phyloP scores from a whole-genome alignment of 2,797 vertebrate genomes.

The Otolemur crassicaudatus region DNA sequence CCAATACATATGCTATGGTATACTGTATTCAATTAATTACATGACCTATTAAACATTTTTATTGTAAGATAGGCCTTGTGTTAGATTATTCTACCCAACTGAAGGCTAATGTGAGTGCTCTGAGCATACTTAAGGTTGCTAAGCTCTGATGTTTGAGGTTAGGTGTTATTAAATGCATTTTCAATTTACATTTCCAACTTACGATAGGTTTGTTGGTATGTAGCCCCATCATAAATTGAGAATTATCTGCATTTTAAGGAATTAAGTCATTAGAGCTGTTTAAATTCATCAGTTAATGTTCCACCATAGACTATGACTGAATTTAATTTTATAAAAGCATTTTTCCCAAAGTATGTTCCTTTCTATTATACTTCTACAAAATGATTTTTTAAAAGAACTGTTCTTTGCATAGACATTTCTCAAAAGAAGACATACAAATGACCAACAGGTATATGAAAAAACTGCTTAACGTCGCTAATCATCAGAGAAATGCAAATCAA shows the following conservation, averaged over 20 bases:
- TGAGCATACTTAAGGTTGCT: background rate
- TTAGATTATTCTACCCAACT: background rate
- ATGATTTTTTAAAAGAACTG: background rate
- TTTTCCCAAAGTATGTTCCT: background rate
- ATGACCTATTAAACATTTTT: background rate
- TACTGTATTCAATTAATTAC: background rate
- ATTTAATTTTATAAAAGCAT: slow-evolving; percentile 14
- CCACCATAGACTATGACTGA: background rate
- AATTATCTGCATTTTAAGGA: background rate
- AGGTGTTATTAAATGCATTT: background rate
- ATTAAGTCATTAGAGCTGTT: background rate
- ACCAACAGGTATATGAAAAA: background rate
- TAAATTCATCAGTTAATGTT: slow-evolving; percentile 24
- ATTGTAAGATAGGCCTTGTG: background rate
- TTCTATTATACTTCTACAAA: slow-evolving; percentile 26
- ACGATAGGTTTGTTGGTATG: background rate
- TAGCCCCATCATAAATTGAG: background rate
- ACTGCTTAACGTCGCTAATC: background rate
- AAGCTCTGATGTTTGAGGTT: background rate
- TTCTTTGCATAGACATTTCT: background rate
- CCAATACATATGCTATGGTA: background rate
- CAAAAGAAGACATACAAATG: background rate
- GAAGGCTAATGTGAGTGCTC: background rate
- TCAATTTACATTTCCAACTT: background rate
- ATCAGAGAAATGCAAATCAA: background rate